Conservation (phyloP, 1,140 invertebrate genomes). For the Epicauta chinensis region DNA sequence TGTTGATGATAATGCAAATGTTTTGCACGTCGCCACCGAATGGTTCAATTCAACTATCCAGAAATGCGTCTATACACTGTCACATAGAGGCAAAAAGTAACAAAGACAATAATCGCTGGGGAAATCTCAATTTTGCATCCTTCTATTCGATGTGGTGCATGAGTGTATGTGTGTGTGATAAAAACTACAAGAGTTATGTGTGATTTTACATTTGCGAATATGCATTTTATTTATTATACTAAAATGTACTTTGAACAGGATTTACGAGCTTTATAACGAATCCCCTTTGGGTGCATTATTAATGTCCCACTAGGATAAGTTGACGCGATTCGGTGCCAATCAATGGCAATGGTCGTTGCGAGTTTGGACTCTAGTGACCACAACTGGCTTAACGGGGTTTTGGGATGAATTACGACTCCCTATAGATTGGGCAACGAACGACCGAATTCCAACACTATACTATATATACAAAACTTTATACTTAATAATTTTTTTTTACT, state of each 20-base stretch:
- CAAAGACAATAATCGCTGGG: conserved; percentile 22
- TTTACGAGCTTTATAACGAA: conserved; percentile 34
- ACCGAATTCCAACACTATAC: too few species aligned
- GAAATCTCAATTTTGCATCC: conserved; percentile 20
- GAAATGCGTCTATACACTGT: background rate
- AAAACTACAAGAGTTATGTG: too few species aligned
- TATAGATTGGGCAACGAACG: conserved; percentile 8
- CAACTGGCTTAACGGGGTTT: conserved; percentile 33
- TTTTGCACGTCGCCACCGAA: conserved; percentile 15
- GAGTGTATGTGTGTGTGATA: background rate
- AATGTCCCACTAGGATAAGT: conserved; percentile 36
- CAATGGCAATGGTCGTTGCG: conserved; percentile 33
- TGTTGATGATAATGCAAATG: conserved; percentile 10
- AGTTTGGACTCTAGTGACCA: conserved; percentile 25
- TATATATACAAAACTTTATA: too few species aligned
- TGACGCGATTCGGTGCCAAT: conserved; percentile 41
- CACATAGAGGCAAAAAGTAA: background rate
- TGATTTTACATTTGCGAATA: conserved; percentile 8
- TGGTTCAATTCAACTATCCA: conserved; percentile 6
- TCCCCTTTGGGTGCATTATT: conserved; percentile 38
- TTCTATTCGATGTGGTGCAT: background rate
- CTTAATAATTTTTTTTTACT: too few species aligned
- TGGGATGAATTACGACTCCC: conserved; percentile 41
- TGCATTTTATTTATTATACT: background rate
- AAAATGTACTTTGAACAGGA: conserved; percentile 16